phyloP scores from a whole-genome alignment of 2,797 vertebrate genomes.

The Todus mexicanus region DNA sequence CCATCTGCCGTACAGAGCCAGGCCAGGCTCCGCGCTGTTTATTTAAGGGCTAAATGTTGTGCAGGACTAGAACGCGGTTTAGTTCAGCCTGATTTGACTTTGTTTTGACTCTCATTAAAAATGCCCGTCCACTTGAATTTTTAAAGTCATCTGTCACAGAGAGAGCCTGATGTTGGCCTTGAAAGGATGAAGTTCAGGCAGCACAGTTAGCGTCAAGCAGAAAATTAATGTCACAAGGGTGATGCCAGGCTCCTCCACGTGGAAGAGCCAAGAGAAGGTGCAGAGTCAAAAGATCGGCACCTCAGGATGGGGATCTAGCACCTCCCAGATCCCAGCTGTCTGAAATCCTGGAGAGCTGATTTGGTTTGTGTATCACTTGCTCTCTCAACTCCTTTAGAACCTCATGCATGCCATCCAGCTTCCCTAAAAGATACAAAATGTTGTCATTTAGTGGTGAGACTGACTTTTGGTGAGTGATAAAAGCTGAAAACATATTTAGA shows the following conservation, averaged over 20 bases:
- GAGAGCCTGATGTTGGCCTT: neutral
- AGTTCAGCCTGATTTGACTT: conserved; percentile 25
- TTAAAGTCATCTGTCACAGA: neutral
- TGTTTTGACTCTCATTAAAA: conserved; percentile 6
- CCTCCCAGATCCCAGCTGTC: neutral
- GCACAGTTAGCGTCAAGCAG: neutral
- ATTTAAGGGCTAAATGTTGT: conserved; percentile 6
- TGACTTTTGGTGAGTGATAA: neutral
- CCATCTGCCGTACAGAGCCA: conserved; percentile 49
- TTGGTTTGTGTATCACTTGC: neutral
- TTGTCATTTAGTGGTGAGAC: neutral
- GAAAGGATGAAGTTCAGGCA: neutral
- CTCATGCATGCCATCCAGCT: neutral
- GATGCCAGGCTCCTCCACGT: neutral
- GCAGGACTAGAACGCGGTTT: neutral
- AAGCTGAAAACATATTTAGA: neutral
- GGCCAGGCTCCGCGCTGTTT: neutral
- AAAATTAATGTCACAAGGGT: neutral
- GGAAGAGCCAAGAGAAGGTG: neutral
- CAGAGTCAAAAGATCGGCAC: neutral
- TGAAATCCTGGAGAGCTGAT: neutral
- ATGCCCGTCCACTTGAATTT: neutral
- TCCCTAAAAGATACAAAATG: neutral
- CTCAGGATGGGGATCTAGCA: neutral
- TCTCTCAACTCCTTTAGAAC: neutral